Percentiles rank a stretch among this genome's conserved stretches.
Conservation (phyloP, 1,140 invertebrate species). For the Lamellibrachia luymesi region DNA sequence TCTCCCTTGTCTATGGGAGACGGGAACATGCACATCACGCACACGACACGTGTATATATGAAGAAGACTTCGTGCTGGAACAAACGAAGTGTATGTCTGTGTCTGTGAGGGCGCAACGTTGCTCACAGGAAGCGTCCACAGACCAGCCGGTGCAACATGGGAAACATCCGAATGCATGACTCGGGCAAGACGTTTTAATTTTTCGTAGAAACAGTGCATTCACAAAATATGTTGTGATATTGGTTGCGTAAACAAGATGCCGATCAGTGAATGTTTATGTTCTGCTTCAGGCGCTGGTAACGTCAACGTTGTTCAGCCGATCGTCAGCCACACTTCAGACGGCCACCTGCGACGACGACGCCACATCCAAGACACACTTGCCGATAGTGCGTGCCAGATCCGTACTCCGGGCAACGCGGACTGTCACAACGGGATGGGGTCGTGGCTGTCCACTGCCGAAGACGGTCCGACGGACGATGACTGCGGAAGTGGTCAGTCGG, state of each 20-base stretch:
- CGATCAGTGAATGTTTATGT: neutral
- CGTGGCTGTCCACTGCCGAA: neutral
- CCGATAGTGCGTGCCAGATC: neutral
- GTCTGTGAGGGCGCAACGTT: neutral
- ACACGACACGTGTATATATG: neutral
- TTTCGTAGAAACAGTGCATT: neutral
- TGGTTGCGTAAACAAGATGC: neutral
- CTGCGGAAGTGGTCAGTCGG: neutral
- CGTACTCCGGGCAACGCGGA: neutral
- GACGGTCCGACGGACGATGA: neutral
- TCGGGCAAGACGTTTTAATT: neutral
- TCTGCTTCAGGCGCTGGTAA: neutral
- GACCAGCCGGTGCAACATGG: neutral
- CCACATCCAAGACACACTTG: neutral
- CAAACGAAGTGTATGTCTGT: neutral
- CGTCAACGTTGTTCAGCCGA: neutral
- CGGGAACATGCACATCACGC: neutral
- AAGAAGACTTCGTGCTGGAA: neutral
- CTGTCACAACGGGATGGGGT: neutral
- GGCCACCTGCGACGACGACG: neutral
- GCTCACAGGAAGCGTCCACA: neutral
- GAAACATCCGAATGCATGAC: neutral
- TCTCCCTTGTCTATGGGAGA: neutral
- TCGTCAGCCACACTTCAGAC: neutral
- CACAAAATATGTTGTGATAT: neutral